Percentiles rank a stretch among this genome's conserved stretches.
phyloP scores from a whole-genome alignment of 1,140 invertebrate genomes.

The Leptopilina boulardi region DNA sequence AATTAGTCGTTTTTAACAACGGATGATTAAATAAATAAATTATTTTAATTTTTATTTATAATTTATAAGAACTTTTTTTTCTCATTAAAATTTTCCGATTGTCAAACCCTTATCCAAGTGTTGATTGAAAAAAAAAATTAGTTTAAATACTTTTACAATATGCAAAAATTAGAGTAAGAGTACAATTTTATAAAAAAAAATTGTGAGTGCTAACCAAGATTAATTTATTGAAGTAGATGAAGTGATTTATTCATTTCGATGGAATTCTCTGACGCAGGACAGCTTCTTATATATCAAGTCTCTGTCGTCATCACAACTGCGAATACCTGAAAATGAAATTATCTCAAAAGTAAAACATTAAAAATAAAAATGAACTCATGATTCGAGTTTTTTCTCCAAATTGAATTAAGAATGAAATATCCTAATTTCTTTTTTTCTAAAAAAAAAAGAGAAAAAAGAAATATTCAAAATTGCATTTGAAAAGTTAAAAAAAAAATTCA shows the following conservation, averaged over 20 bases:
- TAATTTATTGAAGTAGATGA: slow-evolving; percentile 46
- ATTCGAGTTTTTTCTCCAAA: too few species aligned
- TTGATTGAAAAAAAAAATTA: slow-evolving; percentile 35
- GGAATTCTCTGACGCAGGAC: slow-evolving; percentile 51
- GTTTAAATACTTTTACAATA: slow-evolving; percentile 33
- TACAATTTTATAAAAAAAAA: slow-evolving; percentile 6
- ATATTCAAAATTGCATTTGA: background rate
- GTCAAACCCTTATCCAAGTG: slow-evolving; percentile 62
- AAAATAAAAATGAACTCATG: slow-evolving; percentile 38
- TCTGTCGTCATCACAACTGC: slow-evolving; percentile 58
- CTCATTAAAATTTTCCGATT: background rate
- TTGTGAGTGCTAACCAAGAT: slow-evolving; percentile 53
- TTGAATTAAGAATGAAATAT: background rate
- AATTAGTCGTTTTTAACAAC: too few species aligned
- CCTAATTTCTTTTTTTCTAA: too few species aligned
- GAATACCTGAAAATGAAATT: slow-evolving; percentile 57
- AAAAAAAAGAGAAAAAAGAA: background rate
- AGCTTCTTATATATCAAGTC: slow-evolving; percentile 55
- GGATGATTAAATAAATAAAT: slow-evolving; percentile 28
- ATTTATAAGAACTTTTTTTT: background rate
- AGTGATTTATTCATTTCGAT: slow-evolving; percentile 51
- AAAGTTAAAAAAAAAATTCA: background rate
- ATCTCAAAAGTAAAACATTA: slow-evolving; percentile 62
- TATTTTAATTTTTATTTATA: background rate
- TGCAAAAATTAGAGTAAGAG: slow-evolving; percentile 15